A percentile compares a stretch with the other conserved stretches of the same genome.
These are phyloP conservation scores for Patella vulgata DNA, from an alignment of 1,140 invertebrate species.

Conservation along the genomic window DNA sequence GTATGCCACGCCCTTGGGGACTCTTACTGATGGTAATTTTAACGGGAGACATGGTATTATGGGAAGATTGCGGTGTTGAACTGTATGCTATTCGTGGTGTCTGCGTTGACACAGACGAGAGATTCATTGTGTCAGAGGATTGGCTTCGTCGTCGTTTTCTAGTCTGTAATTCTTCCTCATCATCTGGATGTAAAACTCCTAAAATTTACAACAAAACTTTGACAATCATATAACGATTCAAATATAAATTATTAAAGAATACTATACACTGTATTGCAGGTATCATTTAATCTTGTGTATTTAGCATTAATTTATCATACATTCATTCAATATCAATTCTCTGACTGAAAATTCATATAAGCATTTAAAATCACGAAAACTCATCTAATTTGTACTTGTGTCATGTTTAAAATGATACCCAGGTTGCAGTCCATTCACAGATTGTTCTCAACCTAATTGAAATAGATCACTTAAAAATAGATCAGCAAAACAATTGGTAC, in stretches of 20 bases:
- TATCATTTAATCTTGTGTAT: no score
- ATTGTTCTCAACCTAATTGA: no score
- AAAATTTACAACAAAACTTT: neutral
- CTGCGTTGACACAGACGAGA: conserved; percentile 49
- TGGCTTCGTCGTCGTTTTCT: conserved; percentile 48
- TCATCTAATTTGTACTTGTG: no score
- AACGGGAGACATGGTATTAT: conserved; percentile 52
- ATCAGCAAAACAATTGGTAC: no score
- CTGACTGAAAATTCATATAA: no score
- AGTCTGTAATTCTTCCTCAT: conserved; percentile 52
- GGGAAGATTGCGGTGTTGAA: conserved; percentile 41
- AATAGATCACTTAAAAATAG: no score
- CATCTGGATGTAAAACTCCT: conserved; percentile 52
- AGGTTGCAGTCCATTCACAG: no score
- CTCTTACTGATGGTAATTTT: conserved; percentile 65
- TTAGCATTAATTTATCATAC: no score
- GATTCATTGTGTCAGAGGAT: conserved; percentile 51
- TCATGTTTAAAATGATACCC: no score
- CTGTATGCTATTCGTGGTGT: conserved; percentile 44
- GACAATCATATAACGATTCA: conserved; percentile 25
- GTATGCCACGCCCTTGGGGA: conserved; percentile 49
- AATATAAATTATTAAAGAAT: conserved; percentile 2
- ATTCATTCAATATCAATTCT: no score
- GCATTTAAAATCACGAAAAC: no score
- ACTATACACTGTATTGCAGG: no score